Evolutionary conservation across 1,140 invertebrate genomes (phyloP), one percentile per base, ranked within the genome.

Genomic region (Papilio glaucus): DNA sequence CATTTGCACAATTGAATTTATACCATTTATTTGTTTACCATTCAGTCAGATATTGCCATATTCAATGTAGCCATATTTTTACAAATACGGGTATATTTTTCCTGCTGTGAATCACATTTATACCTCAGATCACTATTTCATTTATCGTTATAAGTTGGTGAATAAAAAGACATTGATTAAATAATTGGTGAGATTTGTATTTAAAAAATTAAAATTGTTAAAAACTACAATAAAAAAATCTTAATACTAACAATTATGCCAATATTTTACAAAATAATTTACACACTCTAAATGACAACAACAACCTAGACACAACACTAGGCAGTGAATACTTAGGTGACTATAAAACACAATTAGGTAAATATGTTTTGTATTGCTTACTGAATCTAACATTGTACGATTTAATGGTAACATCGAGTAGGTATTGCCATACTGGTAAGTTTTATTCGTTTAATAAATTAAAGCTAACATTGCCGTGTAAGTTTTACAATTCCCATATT

Each of bases 181-280:
- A 72, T 60, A 77, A 77, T 80, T 78, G 74, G 72, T 83, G 77
- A 87, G 76, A 82, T 85, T 85, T 81, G 72, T 82, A 80, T 77
- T 83, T 77, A 72, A 72, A 74, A 71, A 80, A 74, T 72, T 76
- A 78, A 67, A 82, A 83, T 76, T 73, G 71, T 72, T 81, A 77
- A 72, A 5, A 78, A 76, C 74, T 79, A 77, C 24, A 72, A 62
- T 60, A 75, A 73, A 80, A 77, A 74, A 79, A 53, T 38, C 72
- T 75, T 85, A 81, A 77, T 73, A 81, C 73, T 78, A 78, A 45
- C 74, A 84, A 79, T 78, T 85, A 87, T 53, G 78, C 78, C 83
- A 86, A 86, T 89, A 89, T 80, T 86, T 80, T 88, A 87, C 83
- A 88, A 85, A 84, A 90, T 90, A 88, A 90, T 89, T 90, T 88